Evolutionary conservation across 2,113 vertebrate genomes (phyloP), one percentile per base, ranked within the genome.

Genomic region (Sinocyclocheilus rhinocerous): DNA sequence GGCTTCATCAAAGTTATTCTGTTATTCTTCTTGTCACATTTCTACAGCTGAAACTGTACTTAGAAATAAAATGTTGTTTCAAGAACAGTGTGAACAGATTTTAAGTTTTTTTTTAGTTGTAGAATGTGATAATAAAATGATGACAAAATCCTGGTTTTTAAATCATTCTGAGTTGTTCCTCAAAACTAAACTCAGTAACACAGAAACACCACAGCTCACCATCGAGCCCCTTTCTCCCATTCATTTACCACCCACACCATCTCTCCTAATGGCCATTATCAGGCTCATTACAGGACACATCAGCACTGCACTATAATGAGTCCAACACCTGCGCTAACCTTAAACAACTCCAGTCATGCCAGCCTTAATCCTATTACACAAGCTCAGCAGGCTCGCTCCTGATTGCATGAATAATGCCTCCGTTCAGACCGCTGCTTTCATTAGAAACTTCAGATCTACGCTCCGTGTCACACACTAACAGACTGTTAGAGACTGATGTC

Each of bases 321-420:
- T 50, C 4, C 10, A 29, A 86, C 90, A 87, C 87, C 89, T 88
- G 81, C 78, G 22, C 76, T 75, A 85, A 84, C 65, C 77, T 78
- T 86, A 79, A 89, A 79, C 81, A 70, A 69, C 76, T 50, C 2
- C 39, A 52, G 75, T 65, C 20, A n/a, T 67, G 72, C 59, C 76
- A 63, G 6, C 65, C 39, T 39, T 86, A 86, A 88, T 86, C 76
- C 80, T 45, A 76, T 84, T 86, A 88, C 80, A 36, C 48, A 48
- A 83, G 63, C 86, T 39, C 85, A 36, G 42, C 80, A 24, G 80
- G 86, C 33, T 70, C 59, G 22, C 55, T 52, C n/a, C 65, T 90
- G 78, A 88, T 90, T 89, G 69, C 83, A 89, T 89, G 86, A 87
- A 87, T 89, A 87, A 89, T 89, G 86, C 72, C 59, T 63, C 7